Base-by-base conservation (phyloP, 2,797 vertebrate genomes). In the Cyprinella venusta region DNA sequence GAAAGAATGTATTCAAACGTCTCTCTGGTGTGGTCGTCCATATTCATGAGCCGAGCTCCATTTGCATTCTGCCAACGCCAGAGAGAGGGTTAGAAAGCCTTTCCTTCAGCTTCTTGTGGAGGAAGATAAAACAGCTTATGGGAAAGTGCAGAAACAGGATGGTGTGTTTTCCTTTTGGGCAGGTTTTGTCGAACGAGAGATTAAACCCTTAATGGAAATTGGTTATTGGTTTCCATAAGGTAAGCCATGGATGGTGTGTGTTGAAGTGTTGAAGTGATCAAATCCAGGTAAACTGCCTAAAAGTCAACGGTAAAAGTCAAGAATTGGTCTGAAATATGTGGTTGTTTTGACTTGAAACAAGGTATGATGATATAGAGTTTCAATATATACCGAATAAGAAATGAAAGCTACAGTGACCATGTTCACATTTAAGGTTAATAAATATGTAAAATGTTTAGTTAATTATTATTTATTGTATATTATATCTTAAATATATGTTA, bases 1-100 rank as follows among this genome's bases (percentile, higher is more conserved):
- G 79, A 76, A 81, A 80, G 86, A 83, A 86, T 87, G 54, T 86
- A 88, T 87, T 89, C 76, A 79, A 72, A 83, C 71, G 21, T 61
- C 71, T 86, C 71, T 33, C 63, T 64, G 72, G 56, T 82, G 79
- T 65, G 9, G 12, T 63, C 36, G n/a, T 84, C 74, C 75, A 85
- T 87, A 88, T 85, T 87, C 81, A 87, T 87, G 64, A 63, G 36
- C 33, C 9, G 75, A 52, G 30, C n/a, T 2, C 2, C 19, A 87
- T 89, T 87, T 81, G 80, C 85, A 87, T 89, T 88, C 87, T 67
- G 79, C n/a, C 36, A 33, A 15, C n/a, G 76, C 3, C 8, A 12
- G 18, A 72, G 52, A 72, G 52, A 30, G 50, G 24, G 72, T 48
- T 81, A 84, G 84, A 88, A 86, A 84, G 83, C 81, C 40, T 85